Conservation (phyloP, 2,113 vertebrate genomes). For the Donacobius atricapilla region DNA sequence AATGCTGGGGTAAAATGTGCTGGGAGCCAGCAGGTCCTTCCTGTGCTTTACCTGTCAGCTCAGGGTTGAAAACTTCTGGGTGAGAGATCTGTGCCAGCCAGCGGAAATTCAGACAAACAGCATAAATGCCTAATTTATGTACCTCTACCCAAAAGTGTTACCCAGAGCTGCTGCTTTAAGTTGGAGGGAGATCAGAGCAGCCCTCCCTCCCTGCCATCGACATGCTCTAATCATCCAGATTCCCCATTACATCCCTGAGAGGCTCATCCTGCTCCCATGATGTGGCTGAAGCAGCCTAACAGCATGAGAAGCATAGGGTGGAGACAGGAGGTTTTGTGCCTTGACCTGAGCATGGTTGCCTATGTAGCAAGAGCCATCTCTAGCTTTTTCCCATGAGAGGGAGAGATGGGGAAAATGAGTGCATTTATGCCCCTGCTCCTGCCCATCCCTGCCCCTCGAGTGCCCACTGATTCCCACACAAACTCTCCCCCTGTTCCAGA, state of each 20-base stretch:
- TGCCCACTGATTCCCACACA: not conserved
- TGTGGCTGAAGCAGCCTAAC: fast-evolving
- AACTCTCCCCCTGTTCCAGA: not conserved
- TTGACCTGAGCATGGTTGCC: not conserved
- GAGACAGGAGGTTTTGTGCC: fast-evolving
- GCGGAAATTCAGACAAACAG: not conserved
- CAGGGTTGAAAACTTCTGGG: not conserved
- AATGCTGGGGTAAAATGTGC: not conserved
- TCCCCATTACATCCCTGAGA: not conserved
- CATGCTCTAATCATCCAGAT: not conserved
- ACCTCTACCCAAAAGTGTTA: not conserved
- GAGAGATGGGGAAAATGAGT: not conserved
- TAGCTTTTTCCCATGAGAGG: not conserved
- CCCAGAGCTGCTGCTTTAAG: not conserved
- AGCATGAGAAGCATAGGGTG: fast-evolving
- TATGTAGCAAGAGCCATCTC: fast-evolving
- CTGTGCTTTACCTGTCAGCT: not conserved
- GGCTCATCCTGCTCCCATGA: not conserved
- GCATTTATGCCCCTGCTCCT: not conserved
- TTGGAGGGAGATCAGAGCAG: not conserved
- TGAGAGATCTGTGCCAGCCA: not conserved
- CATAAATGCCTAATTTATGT: not conserved
- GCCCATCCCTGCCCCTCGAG: fast-evolving
- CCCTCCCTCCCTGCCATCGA: too few species aligned
- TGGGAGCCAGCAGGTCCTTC: not conserved